These are phyloP conservation scores for Uloborus diversus DNA, from an alignment of 1,140 invertebrate species.

Conservation along the genomic window DNA sequence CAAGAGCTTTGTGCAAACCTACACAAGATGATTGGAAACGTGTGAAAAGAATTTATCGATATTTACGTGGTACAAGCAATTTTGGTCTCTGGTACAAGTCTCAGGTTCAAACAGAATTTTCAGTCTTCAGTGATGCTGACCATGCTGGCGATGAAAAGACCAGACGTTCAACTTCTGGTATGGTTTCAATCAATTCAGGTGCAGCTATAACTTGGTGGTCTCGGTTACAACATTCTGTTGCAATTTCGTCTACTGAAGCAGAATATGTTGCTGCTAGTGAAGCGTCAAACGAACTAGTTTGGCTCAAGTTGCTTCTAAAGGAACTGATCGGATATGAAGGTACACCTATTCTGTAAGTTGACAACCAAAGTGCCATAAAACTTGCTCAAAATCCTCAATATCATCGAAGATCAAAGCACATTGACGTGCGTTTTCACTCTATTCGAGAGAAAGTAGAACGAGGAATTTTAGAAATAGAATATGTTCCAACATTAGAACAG, in stretches of 20 bases:
- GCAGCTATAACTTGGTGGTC: slow-evolving; percentile 24
- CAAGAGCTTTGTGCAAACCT: neutral
- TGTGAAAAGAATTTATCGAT: slow-evolving; percentile 66
- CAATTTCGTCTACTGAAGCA: slow-evolving; percentile 45
- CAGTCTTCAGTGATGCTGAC: slow-evolving; percentile 61
- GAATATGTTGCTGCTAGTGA: slow-evolving; percentile 46
- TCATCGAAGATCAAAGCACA: slow-evolving; percentile 45
- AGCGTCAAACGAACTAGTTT: slow-evolving; percentile 53
- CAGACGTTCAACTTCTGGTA: slow-evolving; percentile 33
- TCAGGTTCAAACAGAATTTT: neutral
- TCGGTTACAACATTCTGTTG: slow-evolving; percentile 13
- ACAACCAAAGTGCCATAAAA: no score
- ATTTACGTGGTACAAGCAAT: slow-evolving; percentile 65
- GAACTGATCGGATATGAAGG: no score
- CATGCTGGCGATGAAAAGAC: slow-evolving; percentile 34
- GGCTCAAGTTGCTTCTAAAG: slow-evolving; percentile 46
- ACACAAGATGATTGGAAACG: slow-evolving; percentile 59
- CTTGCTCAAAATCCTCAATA: slow-evolving; percentile 32
- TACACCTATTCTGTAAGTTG: no score
- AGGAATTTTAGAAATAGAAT: neutral
- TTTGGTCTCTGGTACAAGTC: slow-evolving; percentile 24
- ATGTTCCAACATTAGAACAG: slow-evolving; percentile 8
- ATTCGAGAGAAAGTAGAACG: slow-evolving; percentile 61
- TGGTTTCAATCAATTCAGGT: neutral
- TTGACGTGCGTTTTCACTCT: slow-evolving; percentile 59